Evolutionary conservation across 2,888 invertebrate genomes (phyloP).

Genomic region (Nesidiocoris tenuis): DNA sequence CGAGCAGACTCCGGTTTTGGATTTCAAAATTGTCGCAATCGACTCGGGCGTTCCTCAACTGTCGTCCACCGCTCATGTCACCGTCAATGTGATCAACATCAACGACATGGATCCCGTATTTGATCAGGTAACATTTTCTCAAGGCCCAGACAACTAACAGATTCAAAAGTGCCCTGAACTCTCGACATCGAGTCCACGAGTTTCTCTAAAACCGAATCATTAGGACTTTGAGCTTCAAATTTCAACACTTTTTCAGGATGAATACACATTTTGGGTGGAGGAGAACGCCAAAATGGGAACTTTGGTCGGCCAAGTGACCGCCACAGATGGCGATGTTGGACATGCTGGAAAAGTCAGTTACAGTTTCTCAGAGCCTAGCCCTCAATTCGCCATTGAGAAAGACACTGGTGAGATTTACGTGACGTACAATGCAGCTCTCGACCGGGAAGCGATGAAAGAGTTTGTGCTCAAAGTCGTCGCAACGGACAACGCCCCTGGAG

Average conservation of each 20-base stretch:
- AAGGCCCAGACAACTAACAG: too few relatives aligned
- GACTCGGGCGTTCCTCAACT: slow-evolving; percentile 86
- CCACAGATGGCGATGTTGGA: slow-evolving; percentile 76
- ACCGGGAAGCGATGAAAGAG: slow-evolving; percentile 71
- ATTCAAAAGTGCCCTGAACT: too few relatives aligned
- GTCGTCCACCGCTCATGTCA: slow-evolving; percentile 73
- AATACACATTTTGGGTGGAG: slow-evolving; percentile 69
- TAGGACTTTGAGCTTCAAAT: too few relatives aligned
- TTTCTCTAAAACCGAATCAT: too few relatives aligned
- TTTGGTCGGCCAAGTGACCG: slow-evolving; percentile 69
- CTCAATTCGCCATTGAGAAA: slow-evolving; percentile 72
- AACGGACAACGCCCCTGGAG: slow-evolving; percentile 72
- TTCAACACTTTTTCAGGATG: too few relatives aligned
- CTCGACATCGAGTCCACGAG: too few relatives aligned
- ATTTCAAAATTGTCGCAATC: slow-evolving; percentile 77
- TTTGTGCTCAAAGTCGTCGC: slow-evolving; percentile 77
- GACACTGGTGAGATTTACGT: slow-evolving; percentile 75
- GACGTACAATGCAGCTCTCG: slow-evolving; percentile 68
- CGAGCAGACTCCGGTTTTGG: slow-evolving; percentile 71
- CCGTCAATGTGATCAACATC: slow-evolving; percentile 74
- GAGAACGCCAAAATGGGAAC: slow-evolving; percentile 77
- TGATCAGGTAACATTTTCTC: slow-evolving; percentile 56
- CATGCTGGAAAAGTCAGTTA: slow-evolving; percentile 76
- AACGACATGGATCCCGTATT: slow-evolving; percentile 88
- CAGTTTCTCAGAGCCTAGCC: slow-evolving; percentile 72